Percentiles rank a stretch among this genome's conserved stretches.
These are phyloP conservation scores for Augochlorella aurata DNA, from an alignment of 2,888 invertebrate genomes.

Conservation along the genomic window DNA sequence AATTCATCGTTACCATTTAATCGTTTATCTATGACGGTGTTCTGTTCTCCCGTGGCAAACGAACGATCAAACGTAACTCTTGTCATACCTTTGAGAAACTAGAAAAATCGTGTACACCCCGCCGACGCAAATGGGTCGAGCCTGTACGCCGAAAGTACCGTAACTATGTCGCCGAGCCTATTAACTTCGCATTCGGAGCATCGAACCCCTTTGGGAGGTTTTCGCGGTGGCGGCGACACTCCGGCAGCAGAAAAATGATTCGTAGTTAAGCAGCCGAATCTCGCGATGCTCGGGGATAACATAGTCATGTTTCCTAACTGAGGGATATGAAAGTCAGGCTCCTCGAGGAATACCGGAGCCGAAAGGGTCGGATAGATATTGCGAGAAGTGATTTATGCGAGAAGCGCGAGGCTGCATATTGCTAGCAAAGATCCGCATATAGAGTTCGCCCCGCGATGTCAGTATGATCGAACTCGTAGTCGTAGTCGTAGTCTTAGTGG, in stretches of 20 bases:
- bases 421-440: slow-evolving; percentile 67
- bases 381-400: slow-evolving; percentile 78
- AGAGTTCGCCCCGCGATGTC: slow-evolving; percentile 28
- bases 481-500: slow-evolving; percentile 17
- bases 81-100: no score
- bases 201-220: no score
- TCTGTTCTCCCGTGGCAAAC: no score
- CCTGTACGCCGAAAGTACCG: no score
- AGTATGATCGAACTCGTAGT: slow-evolving; percentile 49
- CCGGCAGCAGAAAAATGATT: slow-evolving; percentile 1
- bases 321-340: slow-evolving; percentile 68
- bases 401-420: slow-evolving; percentile 76
- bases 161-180: no score
- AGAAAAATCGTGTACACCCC: no score
- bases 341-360: slow-evolving; percentile 61
- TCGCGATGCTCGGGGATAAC: slow-evolving; percentile 5
- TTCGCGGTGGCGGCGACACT: no score
- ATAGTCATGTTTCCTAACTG: slow-evolving; percentile 32
- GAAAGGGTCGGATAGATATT: slow-evolving; percentile 74
- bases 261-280: slow-evolving; percentile 8
- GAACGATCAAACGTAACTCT: no score
- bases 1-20: no score
- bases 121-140: no score
- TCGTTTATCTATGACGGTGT: no score
- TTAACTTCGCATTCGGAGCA: no score